These are phyloP conservation scores for Picathartes gymnocephalus DNA, from an alignment of 2,113 vertebrate species.

Conservation along the genomic window DNA sequence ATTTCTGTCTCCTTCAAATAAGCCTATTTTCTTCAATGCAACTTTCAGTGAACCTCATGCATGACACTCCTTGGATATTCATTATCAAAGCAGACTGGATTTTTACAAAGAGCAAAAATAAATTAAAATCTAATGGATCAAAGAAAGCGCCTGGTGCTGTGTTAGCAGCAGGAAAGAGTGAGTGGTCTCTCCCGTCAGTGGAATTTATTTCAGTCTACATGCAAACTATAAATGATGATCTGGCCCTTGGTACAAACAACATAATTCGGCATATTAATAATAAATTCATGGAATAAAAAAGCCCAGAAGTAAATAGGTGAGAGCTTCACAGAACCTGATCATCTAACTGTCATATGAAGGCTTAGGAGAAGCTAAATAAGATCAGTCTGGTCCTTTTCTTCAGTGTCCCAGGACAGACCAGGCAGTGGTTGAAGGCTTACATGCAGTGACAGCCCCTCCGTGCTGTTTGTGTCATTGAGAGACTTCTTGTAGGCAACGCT, in stretches of 20 bases:
- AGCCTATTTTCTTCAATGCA: slow-evolving; percentile 18
- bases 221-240: slow-evolving; percentile 26
- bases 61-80: slow-evolving; percentile 49
- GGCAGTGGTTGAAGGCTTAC: background rate
- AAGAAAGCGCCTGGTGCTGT: slow-evolving; percentile 10
- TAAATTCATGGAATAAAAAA: slow-evolving; percentile 37
- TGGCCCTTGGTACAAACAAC: slow-evolving; percentile 4
- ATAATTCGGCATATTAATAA: slow-evolving; percentile 37
- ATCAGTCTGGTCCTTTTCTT: background rate
- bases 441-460: background rate
- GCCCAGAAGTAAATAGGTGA: slow-evolving; percentile 5
- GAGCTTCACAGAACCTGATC: background rate
- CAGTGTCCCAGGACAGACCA: background rate
- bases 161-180: slow-evolving; percentile 2
- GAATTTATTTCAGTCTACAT: slow-evolving; percentile 49
- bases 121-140: slow-evolving; percentile 67
- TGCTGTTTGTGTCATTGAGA: background rate
- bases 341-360: background rate
- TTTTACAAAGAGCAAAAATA: slow-evolving; percentile 59
- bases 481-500: background rate
- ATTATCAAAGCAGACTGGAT: slow-evolving; percentile 57
- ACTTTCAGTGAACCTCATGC: slow-evolving; percentile 25
- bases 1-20: slow-evolving; percentile 27
- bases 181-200: background rate
- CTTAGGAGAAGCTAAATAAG: background rate